Percentiles rank a stretch among this genome's conserved stretches.
Evolutionary conservation across 1,140 invertebrate genomes (phyloP).

Genomic region (Drosophila ercepeae): DNA sequence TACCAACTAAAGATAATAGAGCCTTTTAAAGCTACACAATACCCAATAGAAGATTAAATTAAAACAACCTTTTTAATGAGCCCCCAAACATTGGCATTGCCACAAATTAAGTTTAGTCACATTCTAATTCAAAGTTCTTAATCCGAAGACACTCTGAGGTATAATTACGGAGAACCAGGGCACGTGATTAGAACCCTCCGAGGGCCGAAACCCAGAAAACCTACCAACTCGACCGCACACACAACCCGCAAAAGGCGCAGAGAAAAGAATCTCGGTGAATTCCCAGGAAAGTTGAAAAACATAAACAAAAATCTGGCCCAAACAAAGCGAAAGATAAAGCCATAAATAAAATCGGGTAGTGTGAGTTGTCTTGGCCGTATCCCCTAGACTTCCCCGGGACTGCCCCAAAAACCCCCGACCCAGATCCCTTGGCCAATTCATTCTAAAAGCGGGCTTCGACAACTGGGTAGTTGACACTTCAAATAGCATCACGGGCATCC

Average conservation of each 20-base stretch:
- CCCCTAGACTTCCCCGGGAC: conserved; percentile 9
- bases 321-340: conserved; percentile 73
- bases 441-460: conserved; percentile 44
- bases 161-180: conserved; percentile 70
- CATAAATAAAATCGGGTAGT: conserved; percentile 78
- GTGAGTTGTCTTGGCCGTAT: conserved; percentile 27
- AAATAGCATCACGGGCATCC: conserved; percentile 69
- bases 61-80: conserved; percentile 6
- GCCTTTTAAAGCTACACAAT: background rate
- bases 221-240: conserved; percentile 49
- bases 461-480: conserved; percentile 54
- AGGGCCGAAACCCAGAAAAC: conserved; percentile 4
- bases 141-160: conserved; percentile 68
- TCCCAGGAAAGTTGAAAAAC: conserved; percentile 73
- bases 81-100: conserved; percentile 4
- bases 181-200: conserved; percentile 74
- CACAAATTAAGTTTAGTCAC: conserved; percentile 74
- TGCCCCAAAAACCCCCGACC: background rate
- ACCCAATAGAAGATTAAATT: background rate
- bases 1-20: background rate
- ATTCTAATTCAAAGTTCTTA: conserved; percentile 58
- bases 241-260: conserved; percentile 26
- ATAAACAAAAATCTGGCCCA: conserved; percentile 77
- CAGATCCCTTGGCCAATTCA: conserved; percentile 43
- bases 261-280: conserved; percentile 71